Conservation (phyloP, 2,888 invertebrate species). For the Chalcis sispes region DNA sequence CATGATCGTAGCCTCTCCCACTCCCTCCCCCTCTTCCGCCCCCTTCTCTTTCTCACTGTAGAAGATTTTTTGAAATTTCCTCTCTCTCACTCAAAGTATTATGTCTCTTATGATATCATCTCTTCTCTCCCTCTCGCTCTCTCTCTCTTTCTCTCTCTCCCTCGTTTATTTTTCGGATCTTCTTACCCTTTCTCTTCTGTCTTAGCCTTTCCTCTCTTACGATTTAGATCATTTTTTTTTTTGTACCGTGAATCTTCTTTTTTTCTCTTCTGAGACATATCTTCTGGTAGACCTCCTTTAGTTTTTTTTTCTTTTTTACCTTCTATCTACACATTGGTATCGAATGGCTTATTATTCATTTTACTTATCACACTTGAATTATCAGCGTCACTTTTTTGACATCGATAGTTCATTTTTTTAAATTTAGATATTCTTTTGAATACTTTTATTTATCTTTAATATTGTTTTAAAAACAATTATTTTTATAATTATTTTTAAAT, state of each 20-base stretch:
- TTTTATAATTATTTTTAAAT: too few species aligned
- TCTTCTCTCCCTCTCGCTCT: constrained; percentile 16
- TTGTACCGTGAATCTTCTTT: too few species aligned
- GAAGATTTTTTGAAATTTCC: constrained; percentile 40
- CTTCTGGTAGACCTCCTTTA: not conserved
- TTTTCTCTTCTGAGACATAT: not conserved
- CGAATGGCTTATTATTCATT: too few species aligned
- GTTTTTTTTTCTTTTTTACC: not conserved
- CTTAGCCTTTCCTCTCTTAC: not conserved
- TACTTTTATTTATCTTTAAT: too few species aligned
- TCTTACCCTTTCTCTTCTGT: not conserved
- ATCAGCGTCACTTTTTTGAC: too few species aligned
- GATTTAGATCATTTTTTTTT: too few species aligned
- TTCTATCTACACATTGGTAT: not conserved
- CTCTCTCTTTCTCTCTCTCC: constrained; percentile 7
- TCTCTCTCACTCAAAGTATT: constrained; percentile 34
- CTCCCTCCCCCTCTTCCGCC: not conserved
- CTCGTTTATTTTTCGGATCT: not conserved
- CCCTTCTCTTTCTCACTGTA: not conserved
- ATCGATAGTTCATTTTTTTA: too few species aligned
- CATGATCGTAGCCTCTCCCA: not conserved
- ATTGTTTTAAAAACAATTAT: too few species aligned
- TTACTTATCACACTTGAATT: too few species aligned
- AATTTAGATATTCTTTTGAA: too few species aligned
- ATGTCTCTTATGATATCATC: constrained; percentile 25